Base-by-base conservation (phyloP, 2,797 vertebrate genomes). In the Phrynocephalus guinanensis region DNA sequence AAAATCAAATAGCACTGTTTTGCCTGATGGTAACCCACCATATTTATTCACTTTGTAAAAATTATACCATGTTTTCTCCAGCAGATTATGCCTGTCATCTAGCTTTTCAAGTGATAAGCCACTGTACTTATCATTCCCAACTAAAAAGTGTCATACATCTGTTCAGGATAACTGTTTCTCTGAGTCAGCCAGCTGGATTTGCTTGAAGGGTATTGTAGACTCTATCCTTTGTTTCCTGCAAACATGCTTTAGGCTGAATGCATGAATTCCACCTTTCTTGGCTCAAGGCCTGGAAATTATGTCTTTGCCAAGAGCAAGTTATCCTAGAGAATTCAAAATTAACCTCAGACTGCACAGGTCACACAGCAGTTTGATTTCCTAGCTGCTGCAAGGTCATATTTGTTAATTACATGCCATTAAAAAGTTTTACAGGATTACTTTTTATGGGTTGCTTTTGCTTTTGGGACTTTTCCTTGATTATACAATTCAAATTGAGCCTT, bases 181-280 rank as follows among this genome's bases (percentile, higher is more conserved):
- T 24, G 28, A 87, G 76, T 24, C 44, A 93, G 22, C 4, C 67
- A 88, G 91, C 0, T 22, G 83, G 33, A 2, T 3, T 79, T 73
- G 73, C 92, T 33, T 24, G 11, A 88, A 63, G 76, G 90, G 72
- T 87, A 93, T 71, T 0, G 0, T 63, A 82, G 87, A 38, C 85
- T 38, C 82, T 60, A 76, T 6, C 0, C 78, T 90, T 63, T 89
- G 73, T 86, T 80, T 86, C 85, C 87, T 73, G 86, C 33, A 90
- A 89, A 91, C 44, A 88, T 0, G 0, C 85, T 75, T 26, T 63
- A 86, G 67, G 72, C 73, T 84, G 79, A 94, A 82, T 71, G 91
- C 90, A 91, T 16, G 52, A 92, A 87, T 93, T 95, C 89, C 91
- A 91, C 78, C 88, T 88, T 83, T 67, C 75, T 91, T 94, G 92